Percentiles rank a stretch among this genome's conserved stretches.
phyloP scores from a whole-genome alignment of 1,140 invertebrate species.

The Papilio machaon region DNA sequence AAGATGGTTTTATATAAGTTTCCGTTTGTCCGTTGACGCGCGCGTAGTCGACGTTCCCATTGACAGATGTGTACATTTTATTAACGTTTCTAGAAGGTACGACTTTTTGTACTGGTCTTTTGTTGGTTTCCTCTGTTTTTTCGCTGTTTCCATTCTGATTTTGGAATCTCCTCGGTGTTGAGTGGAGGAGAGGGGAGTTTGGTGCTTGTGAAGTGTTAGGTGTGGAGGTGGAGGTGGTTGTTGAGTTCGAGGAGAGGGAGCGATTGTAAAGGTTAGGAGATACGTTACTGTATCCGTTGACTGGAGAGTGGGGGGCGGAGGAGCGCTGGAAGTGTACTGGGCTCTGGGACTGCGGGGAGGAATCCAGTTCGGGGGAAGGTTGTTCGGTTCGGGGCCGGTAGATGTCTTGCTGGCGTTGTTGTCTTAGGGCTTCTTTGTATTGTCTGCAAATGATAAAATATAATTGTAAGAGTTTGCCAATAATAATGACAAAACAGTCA shows the following conservation, averaged over 20 bases:
- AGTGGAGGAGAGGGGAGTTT: constrained; percentile 75
- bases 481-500: background rate
- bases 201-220: constrained; percentile 63
- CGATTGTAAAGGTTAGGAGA: constrained; percentile 65
- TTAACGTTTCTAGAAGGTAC: constrained; percentile 82
- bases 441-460: constrained; percentile 83
- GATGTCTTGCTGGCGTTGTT: constrained; percentile 90
- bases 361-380: constrained; percentile 75
- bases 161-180: constrained; percentile 74
- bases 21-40: constrained; percentile 77
- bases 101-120: constrained; percentile 84
- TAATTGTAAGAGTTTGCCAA: background rate
- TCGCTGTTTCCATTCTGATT: constrained; percentile 70
- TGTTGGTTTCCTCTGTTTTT: constrained; percentile 69
- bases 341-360: constrained; percentile 68
- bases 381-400: constrained; percentile 85
- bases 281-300: constrained; percentile 78
- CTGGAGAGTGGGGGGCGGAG: constrained; percentile 69
- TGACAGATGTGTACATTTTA: constrained; percentile 71
- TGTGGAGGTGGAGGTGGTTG: constrained; percentile 52
- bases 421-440: constrained; percentile 93
- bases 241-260: constrained; percentile 66
- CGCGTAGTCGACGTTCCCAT: constrained; percentile 70
- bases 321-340: constrained; percentile 70
- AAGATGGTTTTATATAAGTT: constrained; percentile 88